Conservation (phyloP, 1,140 invertebrate species). For the Lineus longissimus region DNA sequence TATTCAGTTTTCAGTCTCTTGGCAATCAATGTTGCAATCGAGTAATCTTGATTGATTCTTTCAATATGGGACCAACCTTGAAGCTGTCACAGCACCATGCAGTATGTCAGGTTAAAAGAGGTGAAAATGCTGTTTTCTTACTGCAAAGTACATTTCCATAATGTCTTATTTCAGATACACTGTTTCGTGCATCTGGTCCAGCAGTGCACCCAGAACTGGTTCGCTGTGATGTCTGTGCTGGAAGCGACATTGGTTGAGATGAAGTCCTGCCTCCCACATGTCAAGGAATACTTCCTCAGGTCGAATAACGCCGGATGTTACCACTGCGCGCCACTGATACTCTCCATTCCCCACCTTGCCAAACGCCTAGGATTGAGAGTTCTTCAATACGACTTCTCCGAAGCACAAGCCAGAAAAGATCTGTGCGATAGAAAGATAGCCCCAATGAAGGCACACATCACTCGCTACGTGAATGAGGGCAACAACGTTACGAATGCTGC, state of each 20-base stretch:
- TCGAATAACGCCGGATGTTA: conserved; percentile 2
- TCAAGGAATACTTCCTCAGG: background rate
- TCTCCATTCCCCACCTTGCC: background rate
- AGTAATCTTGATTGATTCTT: too few species aligned
- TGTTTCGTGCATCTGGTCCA: background rate
- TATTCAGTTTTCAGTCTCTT: too few species aligned
- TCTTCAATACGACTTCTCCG: background rate
- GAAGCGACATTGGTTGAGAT: background rate
- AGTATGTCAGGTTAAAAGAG: too few species aligned
- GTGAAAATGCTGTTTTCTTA: too few species aligned
- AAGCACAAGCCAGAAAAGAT: background rate
- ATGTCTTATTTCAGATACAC: background rate
- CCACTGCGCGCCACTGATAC: background rate
- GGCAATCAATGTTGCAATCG: too few species aligned
- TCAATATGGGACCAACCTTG: too few species aligned
- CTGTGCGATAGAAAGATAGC: background rate
- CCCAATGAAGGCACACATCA: background rate
- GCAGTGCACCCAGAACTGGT: background rate
- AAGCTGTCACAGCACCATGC: too few species aligned
- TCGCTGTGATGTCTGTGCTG: background rate
- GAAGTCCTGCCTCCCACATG: background rate
- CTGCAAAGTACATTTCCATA: too few species aligned
- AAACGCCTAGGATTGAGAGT: background rate
- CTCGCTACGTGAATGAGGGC: background rate
- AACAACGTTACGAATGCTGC: background rate